phyloP scores from a whole-genome alignment of 1,140 invertebrate species.

The Drosophila nigrodunni region DNA sequence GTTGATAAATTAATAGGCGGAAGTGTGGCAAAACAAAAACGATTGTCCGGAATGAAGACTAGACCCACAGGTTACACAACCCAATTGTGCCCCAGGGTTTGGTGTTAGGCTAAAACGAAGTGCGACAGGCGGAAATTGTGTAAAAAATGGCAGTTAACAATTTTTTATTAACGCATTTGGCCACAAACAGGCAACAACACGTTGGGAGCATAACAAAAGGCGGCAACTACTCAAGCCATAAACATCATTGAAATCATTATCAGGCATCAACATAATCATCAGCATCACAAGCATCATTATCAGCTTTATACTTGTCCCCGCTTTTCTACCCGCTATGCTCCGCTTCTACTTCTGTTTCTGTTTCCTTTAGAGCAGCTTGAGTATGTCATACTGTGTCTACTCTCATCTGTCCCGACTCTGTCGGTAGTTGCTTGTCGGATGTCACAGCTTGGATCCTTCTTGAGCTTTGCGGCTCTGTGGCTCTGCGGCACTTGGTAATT shows the following conservation, averaged over 20 bases:
- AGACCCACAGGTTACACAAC: slow-evolving; percentile 41
- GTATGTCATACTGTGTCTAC: slow-evolving; percentile 58
- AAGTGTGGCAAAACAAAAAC: slow-evolving; percentile 13
- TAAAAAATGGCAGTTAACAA: slow-evolving; percentile 80
- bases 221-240: slow-evolving; percentile 54
- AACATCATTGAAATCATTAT: slow-evolving; percentile 71
- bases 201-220: slow-evolving; percentile 29
- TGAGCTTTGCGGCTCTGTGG: slow-evolving; percentile 26
- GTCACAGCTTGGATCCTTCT: slow-evolving; percentile 7
- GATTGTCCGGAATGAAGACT: slow-evolving; percentile 4
- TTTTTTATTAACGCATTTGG: slow-evolving; percentile 69
- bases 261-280: slow-evolving; percentile 48
- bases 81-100: slow-evolving; percentile 11
- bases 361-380: slow-evolving; percentile 69
- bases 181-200: slow-evolving; percentile 21
- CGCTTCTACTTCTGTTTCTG: background rate
- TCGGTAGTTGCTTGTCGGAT: slow-evolving; percentile 13
- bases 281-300: slow-evolving; percentile 28
- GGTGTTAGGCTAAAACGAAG: slow-evolving; percentile 18
- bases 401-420: slow-evolving; percentile 7
- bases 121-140: slow-evolving; percentile 63
- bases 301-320: slow-evolving; percentile 6
- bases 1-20: slow-evolving; percentile 78
- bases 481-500: slow-evolving; percentile 73
- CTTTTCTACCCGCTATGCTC: slow-evolving; percentile 34